Evolutionary conservation across 2,113 vertebrate genomes (phyloP).

Genomic region (Panthera tigris): DNA sequence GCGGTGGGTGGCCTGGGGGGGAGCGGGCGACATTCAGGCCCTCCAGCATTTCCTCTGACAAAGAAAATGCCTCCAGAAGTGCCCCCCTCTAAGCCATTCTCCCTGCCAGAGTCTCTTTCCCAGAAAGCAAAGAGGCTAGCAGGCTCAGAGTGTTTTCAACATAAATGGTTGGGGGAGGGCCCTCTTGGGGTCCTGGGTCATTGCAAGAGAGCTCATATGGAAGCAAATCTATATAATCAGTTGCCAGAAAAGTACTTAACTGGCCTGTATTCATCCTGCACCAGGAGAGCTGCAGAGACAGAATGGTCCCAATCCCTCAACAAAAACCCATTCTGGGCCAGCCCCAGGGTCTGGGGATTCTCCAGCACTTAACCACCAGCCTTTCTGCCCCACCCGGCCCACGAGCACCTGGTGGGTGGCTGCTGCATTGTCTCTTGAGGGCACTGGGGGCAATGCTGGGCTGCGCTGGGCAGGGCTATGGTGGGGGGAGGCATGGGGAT

Average conservation of each 20-base stretch:
- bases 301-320: not conserved
- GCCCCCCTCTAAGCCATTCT: not conserved
- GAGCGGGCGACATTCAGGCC: not conserved
- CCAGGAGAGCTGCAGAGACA: not conserved
- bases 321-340: constrained; percentile 1
- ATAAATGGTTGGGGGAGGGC: not conserved
- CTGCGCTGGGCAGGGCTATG: not conserved
- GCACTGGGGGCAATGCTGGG: not conserved
- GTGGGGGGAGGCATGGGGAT: not conserved
- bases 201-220: not conserved
- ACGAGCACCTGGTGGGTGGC: not conserved
- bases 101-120: not conserved
- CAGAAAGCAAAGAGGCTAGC: not conserved
- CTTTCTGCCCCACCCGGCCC: not conserved
- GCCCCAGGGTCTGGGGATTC: not conserved
- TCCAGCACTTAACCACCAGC: not conserved
- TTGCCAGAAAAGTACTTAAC: constrained; percentile 17
- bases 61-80: not conserved
- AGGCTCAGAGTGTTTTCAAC: not conserved
- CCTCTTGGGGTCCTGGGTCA: not conserved
- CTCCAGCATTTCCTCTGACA: not conserved
- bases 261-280: not conserved
- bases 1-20: not conserved
- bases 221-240: constrained; percentile 58
- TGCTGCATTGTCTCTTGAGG: not conserved